Evolutionary conservation across 1,140 invertebrate genomes (phyloP).

Genomic region (Magallana angulata): DNA sequence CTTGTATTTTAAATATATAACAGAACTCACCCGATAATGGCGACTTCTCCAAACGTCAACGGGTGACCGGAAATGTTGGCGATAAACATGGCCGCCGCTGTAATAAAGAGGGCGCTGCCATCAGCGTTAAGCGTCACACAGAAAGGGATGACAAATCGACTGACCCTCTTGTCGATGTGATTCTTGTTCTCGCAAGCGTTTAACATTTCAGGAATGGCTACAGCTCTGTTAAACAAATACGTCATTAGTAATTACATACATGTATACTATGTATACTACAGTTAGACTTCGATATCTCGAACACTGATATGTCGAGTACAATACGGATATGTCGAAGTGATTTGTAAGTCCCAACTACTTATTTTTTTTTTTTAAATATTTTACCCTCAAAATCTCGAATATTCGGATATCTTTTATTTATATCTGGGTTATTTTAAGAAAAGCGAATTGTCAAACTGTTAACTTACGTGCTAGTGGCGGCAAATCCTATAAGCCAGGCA

Average conservation of each 20-base stretch:
- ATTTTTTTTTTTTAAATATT: too few relatives aligned
- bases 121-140: slow-evolving; percentile 97
- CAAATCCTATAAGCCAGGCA: slow-evolving; percentile 93
- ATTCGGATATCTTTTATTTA: too few relatives aligned
- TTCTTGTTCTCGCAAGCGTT: slow-evolving; percentile 66
- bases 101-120: slow-evolving; percentile 94
- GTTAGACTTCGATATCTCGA: too few relatives aligned
- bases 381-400: too few relatives aligned
- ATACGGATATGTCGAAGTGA: too few relatives aligned
- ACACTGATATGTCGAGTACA: too few relatives aligned
- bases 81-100: slow-evolving; percentile 93
- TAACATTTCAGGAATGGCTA: slow-evolving; percentile 76
- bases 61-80: slow-evolving; percentile 93
- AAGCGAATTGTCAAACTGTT: not conserved
- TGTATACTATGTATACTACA: not conserved
- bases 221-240: slow-evolving; percentile 63
- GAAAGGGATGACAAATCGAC: slow-evolving; percentile 91
- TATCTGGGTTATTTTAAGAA: too few relatives aligned
- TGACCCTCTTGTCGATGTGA: slow-evolving; percentile 67
- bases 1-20: not conserved
- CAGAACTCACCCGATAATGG: slow-evolving; percentile 83
- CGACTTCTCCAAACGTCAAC: slow-evolving; percentile 82
- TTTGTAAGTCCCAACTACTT: too few relatives aligned
- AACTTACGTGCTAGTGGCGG: slow-evolving; percentile 88
- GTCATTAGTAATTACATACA: not conserved